These are phyloP conservation scores for Gymnoscopelus braueri DNA, from an alignment of 2,797 vertebrate species.

Conservation along the genomic window DNA sequence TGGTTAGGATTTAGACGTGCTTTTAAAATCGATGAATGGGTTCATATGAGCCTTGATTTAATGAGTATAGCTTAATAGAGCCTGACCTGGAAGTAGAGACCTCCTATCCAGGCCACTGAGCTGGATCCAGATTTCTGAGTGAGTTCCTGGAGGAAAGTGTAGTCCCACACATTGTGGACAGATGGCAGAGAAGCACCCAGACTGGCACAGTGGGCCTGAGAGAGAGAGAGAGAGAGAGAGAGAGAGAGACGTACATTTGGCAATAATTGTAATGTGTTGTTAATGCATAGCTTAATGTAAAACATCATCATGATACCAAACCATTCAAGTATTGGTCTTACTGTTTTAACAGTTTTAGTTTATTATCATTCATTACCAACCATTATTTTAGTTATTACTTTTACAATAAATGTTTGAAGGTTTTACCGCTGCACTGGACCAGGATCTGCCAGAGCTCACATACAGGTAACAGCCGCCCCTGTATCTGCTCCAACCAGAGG, in stretches of 20 bases:
- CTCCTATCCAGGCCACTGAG: constrained; percentile 1
- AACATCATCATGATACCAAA: too few species aligned
- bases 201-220: constrained; percentile 18
- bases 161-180: constrained; percentile 13
- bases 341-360: too few species aligned
- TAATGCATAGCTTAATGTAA: too few species aligned
- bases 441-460: not conserved
- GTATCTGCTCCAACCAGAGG: not conserved
- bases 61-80: too few species aligned
- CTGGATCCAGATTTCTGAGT: not conserved
- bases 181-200: constrained; percentile 24
- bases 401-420: too few species aligned
- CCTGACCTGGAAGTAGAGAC: constrained; percentile 26
- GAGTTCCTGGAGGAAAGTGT: constrained; percentile 27
- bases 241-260: too few species aligned
- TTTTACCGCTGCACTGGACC: constrained; percentile 1
- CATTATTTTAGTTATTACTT: not conserved
- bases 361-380: too few species aligned
- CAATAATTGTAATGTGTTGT: too few species aligned
- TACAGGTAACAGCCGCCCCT: not conserved
- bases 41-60: too few species aligned
- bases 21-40: too few species aligned
- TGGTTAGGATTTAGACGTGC: too few species aligned
- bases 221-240: not conserved
- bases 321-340: too few species aligned